phyloP scores from a whole-genome alignment of 2,797 vertebrate genomes.

The Spatula versicolor region DNA sequence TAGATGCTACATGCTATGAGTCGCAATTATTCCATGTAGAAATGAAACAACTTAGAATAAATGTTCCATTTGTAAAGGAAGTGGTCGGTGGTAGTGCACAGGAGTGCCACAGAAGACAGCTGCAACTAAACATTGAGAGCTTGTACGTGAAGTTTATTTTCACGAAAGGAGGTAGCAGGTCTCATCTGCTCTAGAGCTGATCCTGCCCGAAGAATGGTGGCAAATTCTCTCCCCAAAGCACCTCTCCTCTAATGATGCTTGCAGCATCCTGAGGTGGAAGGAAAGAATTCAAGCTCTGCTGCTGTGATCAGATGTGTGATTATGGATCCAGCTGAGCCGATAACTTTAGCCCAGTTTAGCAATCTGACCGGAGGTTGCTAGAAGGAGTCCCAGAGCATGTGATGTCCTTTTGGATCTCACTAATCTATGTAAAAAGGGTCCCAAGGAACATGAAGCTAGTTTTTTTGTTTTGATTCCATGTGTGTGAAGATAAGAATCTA shows the following conservation, averaged over 20 bases:
- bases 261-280: neutral
- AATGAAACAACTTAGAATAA: neutral
- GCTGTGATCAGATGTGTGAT: neutral
- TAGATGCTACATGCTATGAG: neutral
- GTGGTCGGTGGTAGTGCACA: neutral
- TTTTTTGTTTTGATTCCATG: neutral
- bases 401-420: neutral
- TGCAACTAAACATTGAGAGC: neutral
- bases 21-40: neutral
- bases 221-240: neutral
- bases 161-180: neutral
- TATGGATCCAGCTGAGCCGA: neutral
- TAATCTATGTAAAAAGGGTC: neutral
- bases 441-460: neutral
- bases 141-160: neutral
- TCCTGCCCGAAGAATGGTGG: neutral
- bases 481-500: neutral
- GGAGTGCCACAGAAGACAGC: neutral
- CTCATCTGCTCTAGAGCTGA: neutral
- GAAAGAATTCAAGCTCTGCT: neutral
- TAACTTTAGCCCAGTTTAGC: neutral
- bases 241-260: neutral
- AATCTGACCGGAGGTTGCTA: neutral
- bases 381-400: neutral
- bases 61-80: neutral